Base-by-base conservation (phyloP, 1,140 invertebrate genomes). In the Tenebrio molitor region DNA sequence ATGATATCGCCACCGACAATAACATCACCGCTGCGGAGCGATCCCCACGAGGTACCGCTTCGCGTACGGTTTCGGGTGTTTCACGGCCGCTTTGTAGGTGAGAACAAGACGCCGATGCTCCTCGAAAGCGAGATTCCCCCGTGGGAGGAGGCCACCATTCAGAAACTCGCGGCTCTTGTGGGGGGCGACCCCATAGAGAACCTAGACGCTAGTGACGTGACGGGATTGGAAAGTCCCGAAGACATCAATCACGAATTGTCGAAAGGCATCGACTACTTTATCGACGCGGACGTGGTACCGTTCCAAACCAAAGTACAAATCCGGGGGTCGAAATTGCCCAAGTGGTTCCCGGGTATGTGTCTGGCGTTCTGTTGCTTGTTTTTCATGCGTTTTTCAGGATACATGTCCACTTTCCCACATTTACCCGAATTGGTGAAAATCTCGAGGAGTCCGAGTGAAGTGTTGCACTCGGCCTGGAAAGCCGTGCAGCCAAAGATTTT, bases 401-500 rank as follows among this genome's bases (percentile, higher is more conserved):
- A 79, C 72, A 71, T 73, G 6, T 74, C 77, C 10, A 77, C 80
- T 34, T 69, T 82, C 8, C 80, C 81, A 6, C 76, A 80, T 21
- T 71, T 78, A 50, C 76, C 76, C 6, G 77, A 78, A 36, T 33
- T 76, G 5, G 71, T 81, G 12, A 73, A 74, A 53, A 16, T 81
- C 6, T 77, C 75, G 1, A 78, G 53, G 58, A 76, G 74, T 14
- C 79, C 81, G 7, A 78, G 77, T 69, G 76, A 78, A 16, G 81
- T 80, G 3, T 73, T 82, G 39, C 62, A 69, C 23, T 42, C 75
- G 17, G 79, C 78, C 19, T 82, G 81, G 81, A 79, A 76, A 44
- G 76, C 81, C 6, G 77, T 76, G 0, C 79, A 80, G 70, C 81
- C 81, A 6, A 78, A 78, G 58, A 71, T 78, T 17, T 80, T 82